Evolutionary conservation across 1,140 invertebrate species (phyloP).

Genomic region (Metaphire vulgaris): DNA sequence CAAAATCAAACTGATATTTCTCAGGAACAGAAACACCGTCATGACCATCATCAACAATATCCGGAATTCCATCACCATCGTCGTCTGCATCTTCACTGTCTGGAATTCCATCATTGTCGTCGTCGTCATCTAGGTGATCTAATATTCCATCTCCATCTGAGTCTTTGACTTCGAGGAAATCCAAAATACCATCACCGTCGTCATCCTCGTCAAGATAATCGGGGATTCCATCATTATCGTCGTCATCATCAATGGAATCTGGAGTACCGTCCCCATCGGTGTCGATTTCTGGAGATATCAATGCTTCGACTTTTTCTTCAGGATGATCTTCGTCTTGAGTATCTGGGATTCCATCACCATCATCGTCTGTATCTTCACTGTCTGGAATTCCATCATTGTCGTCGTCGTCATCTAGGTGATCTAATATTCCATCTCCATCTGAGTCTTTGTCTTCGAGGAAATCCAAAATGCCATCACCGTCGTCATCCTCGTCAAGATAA

Average conservation of each 20-base stretch:
- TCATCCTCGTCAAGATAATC: constrained; percentile 21
- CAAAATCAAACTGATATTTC: no score
- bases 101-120: constrained; percentile 17
- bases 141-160: constrained; percentile 22
- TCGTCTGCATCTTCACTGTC: constrained; percentile 13
- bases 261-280: constrained; percentile 18
- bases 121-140: constrained; percentile 21
- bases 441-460: constrained; percentile 10
- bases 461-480: constrained; percentile 23
- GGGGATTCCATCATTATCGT: constrained; percentile 32
- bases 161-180: constrained; percentile 28
- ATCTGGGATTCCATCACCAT: background rate
- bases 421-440: constrained; percentile 8
- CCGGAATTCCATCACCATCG: constrained; percentile 3
- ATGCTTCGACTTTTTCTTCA: background rate
- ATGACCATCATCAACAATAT: no score
- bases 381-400: background rate
- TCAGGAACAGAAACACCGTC: no score
- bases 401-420: background rate
- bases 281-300: constrained; percentile 14
- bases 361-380: constrained; percentile 3
- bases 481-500: constrained; percentile 20
- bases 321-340: background rate
- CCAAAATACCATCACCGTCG: constrained; percentile 27
- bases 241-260: constrained; percentile 17